These are phyloP conservation scores for Dione juno DNA, from an alignment of 2,888 invertebrate species.

Conservation along the genomic window DNA sequence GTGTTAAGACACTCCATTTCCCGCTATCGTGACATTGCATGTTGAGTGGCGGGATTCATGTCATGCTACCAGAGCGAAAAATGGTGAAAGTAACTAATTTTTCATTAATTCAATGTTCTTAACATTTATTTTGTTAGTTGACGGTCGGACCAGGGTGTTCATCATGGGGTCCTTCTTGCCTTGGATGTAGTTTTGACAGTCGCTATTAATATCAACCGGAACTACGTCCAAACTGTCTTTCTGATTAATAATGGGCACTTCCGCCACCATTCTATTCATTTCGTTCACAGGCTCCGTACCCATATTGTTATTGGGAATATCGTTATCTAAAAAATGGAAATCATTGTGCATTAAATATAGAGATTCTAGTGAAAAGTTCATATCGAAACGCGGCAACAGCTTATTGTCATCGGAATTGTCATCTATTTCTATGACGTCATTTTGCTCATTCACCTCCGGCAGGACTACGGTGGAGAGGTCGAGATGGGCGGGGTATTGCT, in stretches of 20 bases:
- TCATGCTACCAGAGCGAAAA: no score
- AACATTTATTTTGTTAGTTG: conserved; percentile 77
- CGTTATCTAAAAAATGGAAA: conserved; percentile 75
- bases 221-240: conserved; percentile 61
- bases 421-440: conserved; percentile 77
- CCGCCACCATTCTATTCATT: conserved; percentile 67
- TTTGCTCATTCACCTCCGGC: conserved; percentile 68
- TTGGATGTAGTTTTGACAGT: conserved; percentile 69
- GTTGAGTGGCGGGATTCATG: no score
- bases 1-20: no score
- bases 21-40: no score
- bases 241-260: conserved; percentile 67
- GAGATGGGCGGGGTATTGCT: conserved; percentile 69
- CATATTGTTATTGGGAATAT: conserved; percentile 59
- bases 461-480: conserved; percentile 67
- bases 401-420: conserved; percentile 79
- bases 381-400: conserved; percentile 70
- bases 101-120: conserved; percentile 81
- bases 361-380: conserved; percentile 74
- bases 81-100: conserved; percentile 54
- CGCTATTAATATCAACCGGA: conserved; percentile 55
- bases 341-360: conserved; percentile 76
- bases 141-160: conserved; percentile 72
- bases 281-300: conserved; percentile 62
- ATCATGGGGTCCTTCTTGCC: conserved; percentile 78